Evolutionary conservation across 2,888 invertebrate species (phyloP).

Genomic region (Agapostemon virescens): DNA sequence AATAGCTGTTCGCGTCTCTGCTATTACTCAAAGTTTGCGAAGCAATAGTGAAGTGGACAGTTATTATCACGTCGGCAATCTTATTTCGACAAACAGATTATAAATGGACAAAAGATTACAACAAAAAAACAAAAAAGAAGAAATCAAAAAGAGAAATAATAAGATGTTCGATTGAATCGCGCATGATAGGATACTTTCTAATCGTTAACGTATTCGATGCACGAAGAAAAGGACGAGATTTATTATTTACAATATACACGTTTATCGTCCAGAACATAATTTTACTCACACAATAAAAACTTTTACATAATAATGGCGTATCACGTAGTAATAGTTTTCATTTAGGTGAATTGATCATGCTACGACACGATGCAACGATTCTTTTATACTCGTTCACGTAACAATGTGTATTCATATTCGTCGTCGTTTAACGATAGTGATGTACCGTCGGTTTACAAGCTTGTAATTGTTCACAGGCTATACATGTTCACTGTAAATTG

Average conservation of each 20-base stretch:
- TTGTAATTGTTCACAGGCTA: conserved; percentile 49
- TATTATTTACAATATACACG: conserved; percentile 62
- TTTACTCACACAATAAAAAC: conserved; percentile 73
- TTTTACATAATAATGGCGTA: conserved; percentile 71
- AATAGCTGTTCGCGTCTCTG: background rate
- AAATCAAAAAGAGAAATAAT: background rate
- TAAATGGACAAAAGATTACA: background rate
- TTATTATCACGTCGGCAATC: background rate
- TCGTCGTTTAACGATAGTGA: conserved; percentile 44
- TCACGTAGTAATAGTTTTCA: conserved; percentile 66
- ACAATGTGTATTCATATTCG: conserved; percentile 61
- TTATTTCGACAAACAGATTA: background rate
- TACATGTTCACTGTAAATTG: conserved; percentile 51
- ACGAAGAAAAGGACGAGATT: conserved; percentile 64
- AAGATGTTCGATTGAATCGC: background rate
- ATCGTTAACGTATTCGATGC: conserved; percentile 47
- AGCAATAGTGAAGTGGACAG: background rate
- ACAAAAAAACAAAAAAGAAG: too few relatives aligned
- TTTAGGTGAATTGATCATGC: conserved; percentile 69
- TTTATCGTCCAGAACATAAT: conserved; percentile 70
- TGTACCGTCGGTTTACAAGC: conserved; percentile 42
- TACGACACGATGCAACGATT: conserved; percentile 52
- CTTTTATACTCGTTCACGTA: conserved; percentile 58
- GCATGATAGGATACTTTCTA: conserved; percentile 18
- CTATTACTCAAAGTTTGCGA: background rate